Evolutionary conservation across 2,888 invertebrate genomes (phyloP), one percentile per base, ranked within the genome.

Genomic region (Axea sp.): DNA sequence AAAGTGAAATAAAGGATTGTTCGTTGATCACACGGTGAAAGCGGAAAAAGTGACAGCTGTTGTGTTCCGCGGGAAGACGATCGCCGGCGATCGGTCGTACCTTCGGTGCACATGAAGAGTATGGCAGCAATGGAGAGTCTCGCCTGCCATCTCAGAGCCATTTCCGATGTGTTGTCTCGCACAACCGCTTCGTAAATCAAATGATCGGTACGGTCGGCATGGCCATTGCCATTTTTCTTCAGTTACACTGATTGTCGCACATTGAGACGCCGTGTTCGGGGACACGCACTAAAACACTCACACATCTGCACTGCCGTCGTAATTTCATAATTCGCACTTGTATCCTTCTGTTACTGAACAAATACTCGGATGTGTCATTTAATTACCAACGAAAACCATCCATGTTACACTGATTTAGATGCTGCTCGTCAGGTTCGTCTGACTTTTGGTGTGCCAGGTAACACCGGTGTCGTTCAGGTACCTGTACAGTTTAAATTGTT

Each of bases 131-230:
- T 85, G 72, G 84, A 86, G 73, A 87, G 83, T 76, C 86, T 84
- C 79, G 86, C 83, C 81, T 87, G 87, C 87, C 87, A 87, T 86
- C 86, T 83, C 80, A 86, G 78, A 84, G 86, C 87, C 87, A 87
- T 87, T 80, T 85, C 86, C 81, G 77, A 75, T 74, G 75, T 47
- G 77, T 78, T 80, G 51, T 47, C 76, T 78, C 45, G 68, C 33
- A 41, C 33, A 68, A 69, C 41, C 78, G 76, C 78, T 79, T 73
- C 65, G 45, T 71, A 51, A 77, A 77, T 77, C 75, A 81, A 79
- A 79, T 77, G 68, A 81, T 76, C 78, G 78, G 78, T 80, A 81
- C 80, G 71, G 68, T 78, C 57, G 8, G 51, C 41, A 28, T 31
- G 59, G 59, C 22, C 8, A 1, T 19, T 22, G 11, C 39, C 55